Evolutionary conservation across 1,140 invertebrate species (phyloP).

Genomic region (Apis cerana): DNA sequence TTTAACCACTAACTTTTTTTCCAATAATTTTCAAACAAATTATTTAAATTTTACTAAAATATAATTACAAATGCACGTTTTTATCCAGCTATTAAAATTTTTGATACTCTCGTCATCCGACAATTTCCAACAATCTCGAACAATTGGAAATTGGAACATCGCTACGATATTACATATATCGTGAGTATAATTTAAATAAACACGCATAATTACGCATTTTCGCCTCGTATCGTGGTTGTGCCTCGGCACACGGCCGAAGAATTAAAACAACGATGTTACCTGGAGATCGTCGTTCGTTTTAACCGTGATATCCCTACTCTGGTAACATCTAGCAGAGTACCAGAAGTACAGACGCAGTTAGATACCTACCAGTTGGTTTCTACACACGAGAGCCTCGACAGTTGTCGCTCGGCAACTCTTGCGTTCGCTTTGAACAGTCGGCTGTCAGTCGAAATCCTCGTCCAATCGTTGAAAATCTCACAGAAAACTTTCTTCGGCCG

Average conservation of each 20-base stretch:
- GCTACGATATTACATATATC: too few species aligned
- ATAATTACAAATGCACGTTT: too few species aligned
- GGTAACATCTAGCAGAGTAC: constrained; percentile 51
- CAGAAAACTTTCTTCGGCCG: background rate
- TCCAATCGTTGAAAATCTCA: background rate
- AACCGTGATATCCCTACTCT: constrained; percentile 64
- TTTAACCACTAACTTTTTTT: too few species aligned
- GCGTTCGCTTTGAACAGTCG: constrained; percentile 13
- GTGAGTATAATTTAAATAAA: background rate
- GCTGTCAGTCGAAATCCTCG: background rate
- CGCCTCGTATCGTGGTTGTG: background rate
- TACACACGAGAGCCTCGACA: constrained; percentile 55
- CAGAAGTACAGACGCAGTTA: constrained; percentile 49
- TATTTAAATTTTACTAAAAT: too few species aligned
- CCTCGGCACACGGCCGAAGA: background rate
- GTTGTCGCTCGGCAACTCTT: constrained; percentile 60
- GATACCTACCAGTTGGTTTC: constrained; percentile 58
- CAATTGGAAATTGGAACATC: too few species aligned
- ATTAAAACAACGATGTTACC: constrained; percentile 28
- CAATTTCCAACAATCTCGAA: too few species aligned
- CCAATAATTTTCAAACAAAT: too few species aligned
- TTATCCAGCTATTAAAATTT: too few species aligned
- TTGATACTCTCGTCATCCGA: too few species aligned
- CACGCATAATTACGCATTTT: background rate
- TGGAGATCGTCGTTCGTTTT: constrained; percentile 54